These are phyloP conservation scores for Athene cunicularia DNA, from an alignment of 2,113 vertebrate genomes.

Conservation along the genomic window DNA sequence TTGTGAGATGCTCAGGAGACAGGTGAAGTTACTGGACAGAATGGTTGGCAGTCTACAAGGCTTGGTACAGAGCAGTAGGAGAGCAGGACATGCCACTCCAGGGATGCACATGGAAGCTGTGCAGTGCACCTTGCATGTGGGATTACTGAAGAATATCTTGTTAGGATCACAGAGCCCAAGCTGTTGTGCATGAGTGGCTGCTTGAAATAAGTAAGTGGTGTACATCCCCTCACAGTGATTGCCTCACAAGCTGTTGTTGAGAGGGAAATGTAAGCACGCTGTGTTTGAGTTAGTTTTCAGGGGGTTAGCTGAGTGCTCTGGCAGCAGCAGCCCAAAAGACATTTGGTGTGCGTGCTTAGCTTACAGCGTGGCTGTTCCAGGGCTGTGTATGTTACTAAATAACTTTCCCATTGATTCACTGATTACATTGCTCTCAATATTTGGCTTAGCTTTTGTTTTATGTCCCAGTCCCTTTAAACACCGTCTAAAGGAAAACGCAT, in stretches of 20 bases:
- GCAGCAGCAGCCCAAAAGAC: constrained; percentile 18
- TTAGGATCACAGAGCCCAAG: constrained; percentile 1
- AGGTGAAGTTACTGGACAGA: neutral
- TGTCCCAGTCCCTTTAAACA: constrained; percentile 3
- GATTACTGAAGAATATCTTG: constrained; percentile 14
- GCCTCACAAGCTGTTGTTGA: constrained; percentile 27
- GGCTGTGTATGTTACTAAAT: constrained; percentile 44
- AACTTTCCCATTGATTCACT: constrained; percentile 53
- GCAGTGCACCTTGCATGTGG: constrained; percentile 20
- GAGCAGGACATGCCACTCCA: neutral
- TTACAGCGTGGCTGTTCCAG: neutral
- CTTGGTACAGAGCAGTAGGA: neutral
- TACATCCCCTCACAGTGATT: neutral
- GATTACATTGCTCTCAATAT: constrained; percentile 23
- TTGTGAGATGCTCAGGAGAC: neutral
- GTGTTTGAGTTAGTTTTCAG: neutral
- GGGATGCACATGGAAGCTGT: neutral
- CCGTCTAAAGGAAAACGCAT: neutral
- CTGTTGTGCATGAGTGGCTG: neutral
- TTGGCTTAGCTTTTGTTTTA: constrained; percentile 43
- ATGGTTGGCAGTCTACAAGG: rapidly evolving
- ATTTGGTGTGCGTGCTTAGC: constrained; percentile 46
- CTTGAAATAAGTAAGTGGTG: constrained; percentile 18
- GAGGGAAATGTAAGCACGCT: constrained; percentile 21
- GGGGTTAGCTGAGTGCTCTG: constrained; percentile 26